Evolutionary conservation across 2,113 vertebrate genomes (phyloP).

Genomic region (Notiomystis cincta): DNA sequence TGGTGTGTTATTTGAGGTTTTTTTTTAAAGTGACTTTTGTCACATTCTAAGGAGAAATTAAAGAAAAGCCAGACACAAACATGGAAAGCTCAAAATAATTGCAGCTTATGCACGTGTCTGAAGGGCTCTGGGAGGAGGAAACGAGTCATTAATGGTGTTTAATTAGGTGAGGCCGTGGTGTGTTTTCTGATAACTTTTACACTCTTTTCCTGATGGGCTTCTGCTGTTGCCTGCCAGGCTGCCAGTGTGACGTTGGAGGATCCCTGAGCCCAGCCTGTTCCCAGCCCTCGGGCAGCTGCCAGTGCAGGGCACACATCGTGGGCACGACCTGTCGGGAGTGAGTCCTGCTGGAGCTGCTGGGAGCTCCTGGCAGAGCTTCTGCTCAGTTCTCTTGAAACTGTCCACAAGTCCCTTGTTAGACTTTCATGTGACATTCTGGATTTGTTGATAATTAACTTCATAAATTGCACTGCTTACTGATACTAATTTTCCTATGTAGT

Average conservation of each 20-base stretch:
- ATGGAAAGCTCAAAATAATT: neutral
- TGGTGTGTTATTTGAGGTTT: neutral
- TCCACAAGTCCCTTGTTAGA: neutral
- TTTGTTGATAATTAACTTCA: neutral
- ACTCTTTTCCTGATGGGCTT: neutral
- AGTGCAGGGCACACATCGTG: conserved; percentile 77
- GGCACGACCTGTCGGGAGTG: conserved; percentile 82
- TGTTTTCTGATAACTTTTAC: neutral
- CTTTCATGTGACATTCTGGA: neutral
- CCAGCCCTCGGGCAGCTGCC: conserved; percentile 74
- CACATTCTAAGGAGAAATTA: neutral
- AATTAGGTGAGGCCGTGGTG: accelerated
- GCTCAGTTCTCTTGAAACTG: neutral
- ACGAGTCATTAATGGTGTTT: accelerated
- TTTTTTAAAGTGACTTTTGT: neutral
- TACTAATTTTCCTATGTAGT: neutral
- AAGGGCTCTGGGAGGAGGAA: neutral
- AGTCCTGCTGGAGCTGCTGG: conserved; percentile 44
- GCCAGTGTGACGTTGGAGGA: conserved; percentile 86
- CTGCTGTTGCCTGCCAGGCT: conserved; percentile 71
- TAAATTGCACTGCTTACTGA: neutral
- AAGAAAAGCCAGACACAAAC: neutral
- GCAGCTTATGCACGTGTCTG: neutral
- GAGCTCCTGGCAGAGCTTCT: neutral
- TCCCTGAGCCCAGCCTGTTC: conserved; percentile 72